Conservation (phyloP, 2,113 vertebrate genomes). For the Mirounga angustirostris region DNA sequence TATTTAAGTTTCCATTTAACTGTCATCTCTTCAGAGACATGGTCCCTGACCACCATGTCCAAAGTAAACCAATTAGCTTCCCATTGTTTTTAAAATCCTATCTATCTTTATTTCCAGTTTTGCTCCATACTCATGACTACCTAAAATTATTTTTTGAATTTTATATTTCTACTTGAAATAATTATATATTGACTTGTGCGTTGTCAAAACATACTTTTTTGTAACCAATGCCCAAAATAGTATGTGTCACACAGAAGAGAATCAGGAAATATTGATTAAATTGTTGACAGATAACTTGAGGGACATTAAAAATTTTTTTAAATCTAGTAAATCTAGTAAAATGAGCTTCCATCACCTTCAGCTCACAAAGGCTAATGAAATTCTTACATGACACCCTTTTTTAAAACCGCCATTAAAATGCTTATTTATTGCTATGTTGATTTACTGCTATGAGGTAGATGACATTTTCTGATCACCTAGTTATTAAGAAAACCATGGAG, state of each 20-base stretch:
- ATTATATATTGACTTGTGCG: background rate
- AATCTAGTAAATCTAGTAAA: background rate
- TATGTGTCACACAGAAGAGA: background rate
- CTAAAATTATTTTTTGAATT: conserved; percentile 1
- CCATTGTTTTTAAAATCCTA: background rate
- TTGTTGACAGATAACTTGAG: background rate
- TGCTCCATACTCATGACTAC: background rate
- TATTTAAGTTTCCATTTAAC: background rate
- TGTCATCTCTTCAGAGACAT: background rate
- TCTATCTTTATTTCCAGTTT: background rate
- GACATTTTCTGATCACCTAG: background rate
- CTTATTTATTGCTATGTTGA: background rate
- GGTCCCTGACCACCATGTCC: background rate
- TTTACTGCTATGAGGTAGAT: background rate
- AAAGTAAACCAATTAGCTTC: background rate
- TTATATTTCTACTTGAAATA: background rate
- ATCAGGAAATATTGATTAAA: background rate
- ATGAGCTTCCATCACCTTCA: background rate
- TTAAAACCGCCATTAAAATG: background rate
- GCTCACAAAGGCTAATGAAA: background rate
- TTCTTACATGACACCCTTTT: background rate
- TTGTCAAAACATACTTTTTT: background rate
- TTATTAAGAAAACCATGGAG: background rate
- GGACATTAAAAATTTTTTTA: background rate
- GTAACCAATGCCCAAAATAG: background rate